Evolutionary conservation across 2,888 invertebrate species (phyloP).

Genomic region (Lampropteryx suffumata): DNA sequence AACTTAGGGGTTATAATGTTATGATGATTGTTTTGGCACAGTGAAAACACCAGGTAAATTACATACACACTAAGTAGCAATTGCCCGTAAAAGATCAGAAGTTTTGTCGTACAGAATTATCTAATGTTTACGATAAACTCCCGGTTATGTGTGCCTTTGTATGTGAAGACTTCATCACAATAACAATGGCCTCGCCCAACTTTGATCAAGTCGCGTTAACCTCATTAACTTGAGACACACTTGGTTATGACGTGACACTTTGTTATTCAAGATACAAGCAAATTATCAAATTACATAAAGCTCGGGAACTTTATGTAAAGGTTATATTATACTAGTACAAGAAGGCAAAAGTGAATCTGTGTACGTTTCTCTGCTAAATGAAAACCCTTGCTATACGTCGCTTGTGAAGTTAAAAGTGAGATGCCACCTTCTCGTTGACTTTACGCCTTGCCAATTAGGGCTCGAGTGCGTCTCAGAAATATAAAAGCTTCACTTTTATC

Average conservation of each 20-base stretch:
- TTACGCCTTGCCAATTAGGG: conserved; percentile 17
- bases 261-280: not conserved
- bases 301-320: too few species aligned
- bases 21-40: too few species aligned
- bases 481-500: not conserved
- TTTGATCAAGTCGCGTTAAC: conserved; percentile 2
- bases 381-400: conserved; percentile 3
- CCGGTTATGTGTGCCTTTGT: too few species aligned
- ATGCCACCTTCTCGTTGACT: conserved; percentile 3
- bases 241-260: conserved; percentile 8
- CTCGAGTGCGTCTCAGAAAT: conserved; percentile 7
- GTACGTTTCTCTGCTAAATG: not conserved
- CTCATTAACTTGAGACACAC: not conserved
- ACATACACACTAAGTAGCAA: too few species aligned
- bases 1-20: too few species aligned
- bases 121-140: too few species aligned
- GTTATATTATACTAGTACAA: too few species aligned
- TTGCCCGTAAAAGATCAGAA: too few species aligned
- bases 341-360: conserved; percentile 5
- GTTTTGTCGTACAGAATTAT: too few species aligned
- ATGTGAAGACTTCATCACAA: too few species aligned
- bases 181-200: not conserved
- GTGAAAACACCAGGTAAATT: too few species aligned
- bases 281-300: too few species aligned
- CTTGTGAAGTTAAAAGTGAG: conserved; percentile 18